A percentile compares a stretch with the other conserved stretches of the same genome.
Evolutionary conservation across 2,888 invertebrate species (phyloP).

Genomic region (Caenorhabditis japonica): DNA sequence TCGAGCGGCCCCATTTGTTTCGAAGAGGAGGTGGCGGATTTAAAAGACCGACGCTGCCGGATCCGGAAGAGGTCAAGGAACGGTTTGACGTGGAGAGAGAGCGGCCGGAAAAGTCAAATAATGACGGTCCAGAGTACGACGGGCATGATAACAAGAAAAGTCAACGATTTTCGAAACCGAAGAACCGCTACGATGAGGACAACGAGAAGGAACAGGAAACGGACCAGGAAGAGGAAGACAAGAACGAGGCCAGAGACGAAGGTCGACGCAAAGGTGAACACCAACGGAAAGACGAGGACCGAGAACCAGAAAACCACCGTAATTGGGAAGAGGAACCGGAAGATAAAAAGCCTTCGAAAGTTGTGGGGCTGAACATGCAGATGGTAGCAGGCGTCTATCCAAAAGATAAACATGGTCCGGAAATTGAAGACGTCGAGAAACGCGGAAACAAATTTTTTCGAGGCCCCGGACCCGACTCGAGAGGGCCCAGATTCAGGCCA

Average conservation of each 20-base stretch:
- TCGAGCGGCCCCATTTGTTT: neutral
- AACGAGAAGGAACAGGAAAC: neutral
- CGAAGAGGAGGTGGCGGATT: conserved; percentile 13
- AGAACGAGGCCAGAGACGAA: neutral
- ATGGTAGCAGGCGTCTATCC: conserved; percentile 64
- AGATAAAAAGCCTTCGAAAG: conserved; percentile 49
- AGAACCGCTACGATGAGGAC: neutral
- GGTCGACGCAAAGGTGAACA: neutral
- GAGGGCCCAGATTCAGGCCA: neutral
- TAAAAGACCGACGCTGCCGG: conserved; percentile 30
- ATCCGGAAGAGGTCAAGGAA: conserved; percentile 26
- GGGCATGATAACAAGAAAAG: too few relatives aligned
- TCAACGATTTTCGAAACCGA: neutral
- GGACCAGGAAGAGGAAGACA: neutral
- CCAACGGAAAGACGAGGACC: neutral
- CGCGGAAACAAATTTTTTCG: conserved; percentile 50
- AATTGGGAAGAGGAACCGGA: conserved; percentile 14
- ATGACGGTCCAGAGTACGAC: too few relatives aligned
- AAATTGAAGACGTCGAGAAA: conserved; percentile 37
- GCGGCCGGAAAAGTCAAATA: too few relatives aligned
- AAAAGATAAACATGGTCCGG: conserved; percentile 34
- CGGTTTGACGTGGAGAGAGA: conserved; percentile 45
- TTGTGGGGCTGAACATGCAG: conserved; percentile 66
- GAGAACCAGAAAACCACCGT: neutral
- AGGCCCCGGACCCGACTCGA: conserved; percentile 21